Base-by-base conservation (phyloP, 2,888 invertebrate genomes). In the Formica aserva region DNA sequence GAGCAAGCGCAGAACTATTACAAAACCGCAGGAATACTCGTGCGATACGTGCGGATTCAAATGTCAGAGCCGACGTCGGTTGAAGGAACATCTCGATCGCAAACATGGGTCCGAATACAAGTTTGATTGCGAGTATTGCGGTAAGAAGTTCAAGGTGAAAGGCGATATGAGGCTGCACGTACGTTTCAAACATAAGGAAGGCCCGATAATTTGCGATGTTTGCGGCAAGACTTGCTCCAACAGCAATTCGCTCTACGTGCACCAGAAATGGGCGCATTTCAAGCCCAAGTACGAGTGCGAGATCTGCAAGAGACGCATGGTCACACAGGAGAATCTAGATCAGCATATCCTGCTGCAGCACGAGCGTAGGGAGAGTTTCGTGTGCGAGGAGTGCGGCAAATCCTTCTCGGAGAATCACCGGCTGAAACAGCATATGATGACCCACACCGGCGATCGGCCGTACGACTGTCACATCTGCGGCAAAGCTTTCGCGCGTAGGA, bases 381-480 rank as follows among this genome's bases (percentile, higher is more conserved):
- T 89, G 2, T 95, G 95, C 88, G 94, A 95, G 22, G 92, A 92
- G 15, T 95, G 95, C 85, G 94, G 93, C 2, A 95, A 95, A 77
- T 92, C 93, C 1, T 95, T 95, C 86, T 93, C 95, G 0, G 95
- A 95, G 86, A 92, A 92, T 69, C 95, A 95, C 13, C 94, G 95
- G 2, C 88, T 95, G 13, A 95, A 95, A 18, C 95, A 95, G 74
- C 95, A 95, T 85, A 93, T 94, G 87, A 93, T 95, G 83, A 94
- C 94, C 52, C 95, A 95, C 83, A 95, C 95, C 0, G 95, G 95
- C 0, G 94, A 95, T 67, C 91, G 94, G 57, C 95, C 95, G 0
- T 95, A 95, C 87, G 91, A 92, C 38, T 95, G 95, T 85, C 89
- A 85, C n/a, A 82, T 91, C 9, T 95, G 95, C 72, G 91, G 92